These are phyloP conservation scores for Oceanodroma tethys DNA, from an alignment of 2,113 vertebrate species.

Conservation along the genomic window DNA sequence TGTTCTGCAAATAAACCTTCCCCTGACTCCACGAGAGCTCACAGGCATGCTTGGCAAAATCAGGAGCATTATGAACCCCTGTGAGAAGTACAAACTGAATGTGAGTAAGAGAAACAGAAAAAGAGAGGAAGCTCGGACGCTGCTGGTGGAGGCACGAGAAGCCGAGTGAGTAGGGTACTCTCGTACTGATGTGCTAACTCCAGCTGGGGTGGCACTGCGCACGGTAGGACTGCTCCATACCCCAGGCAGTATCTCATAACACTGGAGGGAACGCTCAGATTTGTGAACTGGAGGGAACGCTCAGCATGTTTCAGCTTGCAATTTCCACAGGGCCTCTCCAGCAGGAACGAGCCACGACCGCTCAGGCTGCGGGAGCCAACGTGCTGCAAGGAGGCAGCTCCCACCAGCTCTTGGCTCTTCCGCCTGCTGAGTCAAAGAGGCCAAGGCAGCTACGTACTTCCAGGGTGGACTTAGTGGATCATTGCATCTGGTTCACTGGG, in stretches of 20 bases:
- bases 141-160: conserved; percentile 68
- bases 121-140: conserved; percentile 10
- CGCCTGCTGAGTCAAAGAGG: not conserved
- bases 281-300: not conserved
- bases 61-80: conserved; percentile 48
- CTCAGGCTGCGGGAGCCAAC: rapidly evolving
- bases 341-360: not conserved
- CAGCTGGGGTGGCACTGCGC: not conserved
- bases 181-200: not conserved
- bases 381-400: not conserved
- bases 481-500: not conserved
- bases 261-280: not conserved
- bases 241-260: not conserved
- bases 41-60: conserved; percentile 71
- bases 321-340: not conserved
- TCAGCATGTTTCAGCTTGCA: not conserved
- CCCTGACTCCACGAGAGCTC: conserved; percentile 70
- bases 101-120: conserved; percentile 54
- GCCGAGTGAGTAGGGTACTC: conserved; percentile 68
- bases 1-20: conserved; percentile 78
- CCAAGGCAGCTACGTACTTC: not conserved
- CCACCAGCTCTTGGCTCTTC: not conserved
- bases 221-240: not conserved
- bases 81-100: conserved; percentile 53
- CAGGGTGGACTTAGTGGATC: not conserved